A percentile compares a stretch with the other conserved stretches of the same genome.
phyloP scores from a whole-genome alignment of 2,888 invertebrate species.

The Ormyrus thymus region DNA sequence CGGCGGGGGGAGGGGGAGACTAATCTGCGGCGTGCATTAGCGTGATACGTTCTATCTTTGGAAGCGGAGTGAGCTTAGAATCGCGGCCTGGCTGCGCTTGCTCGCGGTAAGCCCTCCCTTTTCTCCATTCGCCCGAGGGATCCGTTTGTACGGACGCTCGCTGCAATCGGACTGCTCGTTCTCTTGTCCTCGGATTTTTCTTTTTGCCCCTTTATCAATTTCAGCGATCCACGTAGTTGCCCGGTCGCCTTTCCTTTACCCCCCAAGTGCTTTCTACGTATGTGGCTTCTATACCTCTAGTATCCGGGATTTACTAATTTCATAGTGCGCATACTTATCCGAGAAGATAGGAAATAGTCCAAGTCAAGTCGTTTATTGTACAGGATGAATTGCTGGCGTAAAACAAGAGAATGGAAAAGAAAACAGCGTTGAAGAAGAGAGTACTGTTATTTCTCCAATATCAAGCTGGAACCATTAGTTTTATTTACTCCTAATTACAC shows the following conservation, averaged over 20 bases:
- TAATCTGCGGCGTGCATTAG: slow-evolving; percentile 46
- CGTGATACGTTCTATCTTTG: slow-evolving; percentile 31
- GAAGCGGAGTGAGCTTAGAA: background rate
- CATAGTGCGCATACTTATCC: too few relatives aligned
- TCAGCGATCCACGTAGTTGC: background rate
- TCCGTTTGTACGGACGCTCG: slow-evolving; percentile 37
- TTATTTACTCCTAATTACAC: too few relatives aligned
- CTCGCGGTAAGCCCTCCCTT: background rate
- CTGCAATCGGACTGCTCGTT: slow-evolving; percentile 21
- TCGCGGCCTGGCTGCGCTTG: background rate
- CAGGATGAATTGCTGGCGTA: too few relatives aligned
- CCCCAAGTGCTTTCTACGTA: too few relatives aligned
- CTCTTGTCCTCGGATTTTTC: background rate
- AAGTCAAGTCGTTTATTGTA: too few relatives aligned
- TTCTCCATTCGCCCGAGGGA: slow-evolving; percentile 8
- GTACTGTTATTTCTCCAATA: too few relatives aligned
- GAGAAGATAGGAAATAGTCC: too few relatives aligned
- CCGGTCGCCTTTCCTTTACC: background rate
- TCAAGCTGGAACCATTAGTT: too few relatives aligned
- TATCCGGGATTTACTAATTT: too few relatives aligned
- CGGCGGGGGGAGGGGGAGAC: background rate
- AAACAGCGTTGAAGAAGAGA: too few relatives aligned
- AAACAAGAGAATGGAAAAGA: too few relatives aligned
- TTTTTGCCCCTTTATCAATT: slow-evolving; percentile 22
- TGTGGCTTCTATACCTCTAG: too few relatives aligned